Evolutionary conservation across 2,888 invertebrate genomes (phyloP).

Genomic region (Hypomecis atomaria): DNA sequence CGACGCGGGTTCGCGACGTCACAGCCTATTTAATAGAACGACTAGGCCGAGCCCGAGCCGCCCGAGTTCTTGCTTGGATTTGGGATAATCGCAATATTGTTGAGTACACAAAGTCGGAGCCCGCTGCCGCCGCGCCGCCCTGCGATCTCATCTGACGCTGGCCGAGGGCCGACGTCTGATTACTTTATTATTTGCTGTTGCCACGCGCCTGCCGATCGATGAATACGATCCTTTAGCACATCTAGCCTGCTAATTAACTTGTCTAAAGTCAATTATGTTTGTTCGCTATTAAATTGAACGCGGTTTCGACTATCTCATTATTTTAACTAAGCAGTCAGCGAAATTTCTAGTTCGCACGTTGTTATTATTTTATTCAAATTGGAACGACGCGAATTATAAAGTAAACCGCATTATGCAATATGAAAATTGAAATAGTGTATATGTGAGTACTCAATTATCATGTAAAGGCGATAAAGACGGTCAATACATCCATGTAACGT

Average conservation of each 20-base stretch:
- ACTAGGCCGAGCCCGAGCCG: constrained; percentile 41
- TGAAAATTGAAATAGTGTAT: constrained; percentile 1
- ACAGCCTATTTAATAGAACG: constrained; percentile 59
- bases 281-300: neutral
- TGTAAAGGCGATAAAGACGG: constrained; percentile 1
- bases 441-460: neutral
- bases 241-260: neutral
- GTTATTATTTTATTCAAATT: neutral
- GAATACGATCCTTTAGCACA: constrained; percentile 1
- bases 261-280: constrained; percentile 1
- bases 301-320: neutral
- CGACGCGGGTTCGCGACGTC: constrained; percentile 59
- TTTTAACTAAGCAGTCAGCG: neutral
- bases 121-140: neutral
- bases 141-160: constrained; percentile 7
- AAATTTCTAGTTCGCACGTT: neutral
- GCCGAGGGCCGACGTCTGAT: constrained; percentile 15
- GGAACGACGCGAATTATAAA: neutral
- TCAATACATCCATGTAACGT: neutral
- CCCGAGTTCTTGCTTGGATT: constrained; percentile 27
- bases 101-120: constrained; percentile 19
- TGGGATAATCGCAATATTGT: constrained; percentile 23
- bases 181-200: constrained; percentile 15
- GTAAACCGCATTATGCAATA: constrained; percentile 9
- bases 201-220: constrained; percentile 9